Evolutionary conservation across 1,140 invertebrate genomes (phyloP), one percentile per base, ranked within the genome.

Genomic region (Drosophila auraria): DNA sequence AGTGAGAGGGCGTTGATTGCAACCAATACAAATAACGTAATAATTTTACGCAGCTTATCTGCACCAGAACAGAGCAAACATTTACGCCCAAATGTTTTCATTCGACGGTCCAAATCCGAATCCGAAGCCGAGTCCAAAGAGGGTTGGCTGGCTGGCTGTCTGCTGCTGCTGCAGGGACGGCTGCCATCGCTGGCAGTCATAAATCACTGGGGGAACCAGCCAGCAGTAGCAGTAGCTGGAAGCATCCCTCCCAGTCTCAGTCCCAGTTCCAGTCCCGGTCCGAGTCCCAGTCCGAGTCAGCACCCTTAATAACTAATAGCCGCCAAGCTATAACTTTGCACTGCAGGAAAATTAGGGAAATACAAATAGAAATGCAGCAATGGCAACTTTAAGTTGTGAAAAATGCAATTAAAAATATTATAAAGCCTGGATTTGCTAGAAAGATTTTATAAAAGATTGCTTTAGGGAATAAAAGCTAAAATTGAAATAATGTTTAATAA

Each of bases 41-140:
- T 92, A 83, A 92, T 92, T 92, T 92, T 86, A 84, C 80, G 80
- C 82, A 89, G 91, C 91, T 92, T 92, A 92, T 92, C 91, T 92
- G 87, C 84, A 92, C 83, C 91, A 92, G 82, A 91, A 91, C 91
- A 92, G 91, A 86, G 77, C 91, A 92, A 92, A 92, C 91, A 92
- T 92, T 92, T 91, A 92, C 91, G 91, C 91, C 91, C 91, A 92
- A 86, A 84, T 91, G 86, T 86, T 89, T 89, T 90, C 79, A 90
- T 89, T 84, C 86, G 84, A 51, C 38, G 38, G 38, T 61, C 20
- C 44, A 57, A 57, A 57, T 57, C 54, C 54, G 54, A 25, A 57
- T 38, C 17, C 30, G 25, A 23, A 23, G 8, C 51, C n/a, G 33
- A 44, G 30, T 23, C 38, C 59, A 47, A 23, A 30, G 40, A 8